phyloP scores from a whole-genome alignment of 2,113 vertebrate genomes.

The Callocephalon fimbriatum region DNA sequence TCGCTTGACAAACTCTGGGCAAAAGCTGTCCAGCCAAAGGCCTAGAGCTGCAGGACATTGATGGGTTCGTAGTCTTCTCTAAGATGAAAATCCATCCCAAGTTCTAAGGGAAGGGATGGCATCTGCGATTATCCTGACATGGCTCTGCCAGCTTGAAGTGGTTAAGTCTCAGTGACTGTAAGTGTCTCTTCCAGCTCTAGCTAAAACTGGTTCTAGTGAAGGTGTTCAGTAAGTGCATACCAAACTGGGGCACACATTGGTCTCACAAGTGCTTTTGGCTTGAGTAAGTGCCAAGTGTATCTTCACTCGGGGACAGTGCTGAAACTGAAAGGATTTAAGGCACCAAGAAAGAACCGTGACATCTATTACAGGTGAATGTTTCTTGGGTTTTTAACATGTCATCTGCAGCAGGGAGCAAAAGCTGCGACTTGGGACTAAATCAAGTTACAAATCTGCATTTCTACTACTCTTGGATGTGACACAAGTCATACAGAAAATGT shows the following conservation, averaged over 20 bases:
- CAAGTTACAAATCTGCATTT: neutral
- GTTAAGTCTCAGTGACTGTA: neutral
- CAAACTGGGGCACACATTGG: neutral
- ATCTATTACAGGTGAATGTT: neutral
- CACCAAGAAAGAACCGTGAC: neutral
- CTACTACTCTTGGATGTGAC: neutral
- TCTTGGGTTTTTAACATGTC: neutral
- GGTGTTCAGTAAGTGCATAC: neutral
- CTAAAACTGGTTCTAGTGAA: neutral
- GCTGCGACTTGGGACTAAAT: neutral
- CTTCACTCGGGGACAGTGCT: neutral
- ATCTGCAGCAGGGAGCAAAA: neutral
- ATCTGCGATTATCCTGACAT: fast-evolving
- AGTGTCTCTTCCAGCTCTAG: neutral
- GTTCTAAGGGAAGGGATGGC: neutral
- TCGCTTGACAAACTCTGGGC: fast-evolving
- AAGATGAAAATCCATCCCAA: neutral
- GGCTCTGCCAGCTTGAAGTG: neutral
- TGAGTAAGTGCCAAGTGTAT: neutral
- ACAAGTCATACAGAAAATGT: neutral
- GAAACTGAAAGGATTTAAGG: neutral
- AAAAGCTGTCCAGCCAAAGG: neutral
- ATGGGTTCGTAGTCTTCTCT: neutral
- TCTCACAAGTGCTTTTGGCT: neutral
- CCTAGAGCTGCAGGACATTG: too few relatives aligned